Percentiles rank a stretch among this genome's conserved stretches.
Evolutionary conservation across 2,113 vertebrate genomes (phyloP).

Genomic region (Caracal caracal): DNA sequence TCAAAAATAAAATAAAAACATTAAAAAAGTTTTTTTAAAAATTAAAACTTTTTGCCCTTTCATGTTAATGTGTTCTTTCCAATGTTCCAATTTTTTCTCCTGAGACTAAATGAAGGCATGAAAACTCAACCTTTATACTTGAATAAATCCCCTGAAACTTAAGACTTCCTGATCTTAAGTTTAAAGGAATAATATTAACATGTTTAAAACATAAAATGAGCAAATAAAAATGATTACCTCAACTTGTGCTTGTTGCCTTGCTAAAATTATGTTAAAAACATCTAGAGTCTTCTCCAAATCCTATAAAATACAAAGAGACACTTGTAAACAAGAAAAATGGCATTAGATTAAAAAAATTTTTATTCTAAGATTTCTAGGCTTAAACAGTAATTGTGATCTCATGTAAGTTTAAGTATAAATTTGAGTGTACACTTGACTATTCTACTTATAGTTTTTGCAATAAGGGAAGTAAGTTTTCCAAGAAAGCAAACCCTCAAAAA

Average conservation of each 20-base stretch:
- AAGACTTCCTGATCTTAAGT: neutral
- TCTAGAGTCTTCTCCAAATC: slow-evolving; percentile 94
- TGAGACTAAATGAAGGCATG: slow-evolving; percentile 27
- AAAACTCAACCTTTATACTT: neutral
- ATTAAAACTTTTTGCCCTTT: neutral
- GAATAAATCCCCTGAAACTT: neutral
- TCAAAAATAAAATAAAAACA: no score
- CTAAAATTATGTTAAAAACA: slow-evolving; percentile 95
- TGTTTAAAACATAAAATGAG: slow-evolving; percentile 41
- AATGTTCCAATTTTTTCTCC: neutral
- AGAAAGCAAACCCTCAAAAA: neutral
- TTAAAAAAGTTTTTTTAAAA: neutral
- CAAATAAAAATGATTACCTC: slow-evolving; percentile 89
- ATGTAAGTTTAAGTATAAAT: neutral
- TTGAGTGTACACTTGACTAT: neutral
- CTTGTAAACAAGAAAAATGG: neutral
- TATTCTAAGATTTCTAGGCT: neutral
- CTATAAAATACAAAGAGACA: slow-evolving; percentile 81
- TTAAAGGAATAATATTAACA: neutral
- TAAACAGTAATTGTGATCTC: neutral
- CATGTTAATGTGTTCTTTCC: neutral
- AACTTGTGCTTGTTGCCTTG: slow-evolving; percentile 95
- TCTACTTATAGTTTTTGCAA: neutral
- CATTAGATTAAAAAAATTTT: slow-evolving; percentile 28
- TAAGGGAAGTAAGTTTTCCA: neutral